These are phyloP conservation scores for Prietella phreatophila DNA, from an alignment of 2,113 vertebrate genomes.

Conservation along the genomic window DNA sequence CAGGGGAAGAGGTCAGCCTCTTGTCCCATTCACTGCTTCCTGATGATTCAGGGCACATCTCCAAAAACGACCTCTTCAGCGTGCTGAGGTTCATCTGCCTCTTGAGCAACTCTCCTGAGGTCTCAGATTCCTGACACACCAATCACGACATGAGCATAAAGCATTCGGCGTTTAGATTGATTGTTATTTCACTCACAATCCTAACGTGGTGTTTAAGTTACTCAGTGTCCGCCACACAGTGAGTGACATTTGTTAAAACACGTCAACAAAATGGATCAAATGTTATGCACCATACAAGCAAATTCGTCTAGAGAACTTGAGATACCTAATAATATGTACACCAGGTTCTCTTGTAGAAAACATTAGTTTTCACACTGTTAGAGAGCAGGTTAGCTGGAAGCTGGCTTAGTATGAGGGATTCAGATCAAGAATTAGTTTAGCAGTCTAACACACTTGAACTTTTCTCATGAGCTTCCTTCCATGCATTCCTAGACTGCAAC, in stretches of 20 bases:
- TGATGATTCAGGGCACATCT: constrained; percentile 74
- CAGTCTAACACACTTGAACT: neutral
- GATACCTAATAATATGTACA: constrained; percentile 49
- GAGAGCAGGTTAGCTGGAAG: neutral
- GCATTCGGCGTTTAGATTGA: neutral
- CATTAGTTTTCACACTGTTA: constrained; percentile 4
- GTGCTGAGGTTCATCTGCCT: constrained; percentile 92
- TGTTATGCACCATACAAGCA: neutral
- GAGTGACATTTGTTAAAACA: neutral
- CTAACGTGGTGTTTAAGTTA: neutral
- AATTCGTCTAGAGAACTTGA: constrained; percentile 47
- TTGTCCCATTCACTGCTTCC: constrained; percentile 88
- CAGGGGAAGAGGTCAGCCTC: constrained; percentile 85
- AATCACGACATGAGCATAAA: constrained; percentile 50
- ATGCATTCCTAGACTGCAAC: neutral
- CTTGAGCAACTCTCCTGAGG: constrained; percentile 83
- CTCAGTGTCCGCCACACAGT: neutral
- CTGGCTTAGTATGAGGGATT: neutral
- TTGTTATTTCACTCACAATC: neutral
- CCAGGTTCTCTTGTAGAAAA: neutral
- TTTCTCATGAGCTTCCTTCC: neutral
- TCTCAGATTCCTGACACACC: constrained; percentile 71
- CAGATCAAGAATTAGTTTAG: neutral
- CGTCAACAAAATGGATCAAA: too few relatives aligned
- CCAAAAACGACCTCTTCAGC: constrained; percentile 93